Percentiles rank a stretch among this genome's conserved stretches.
Evolutionary conservation across 2,113 vertebrate species (phyloP).

Genomic region (Steatornis caripensis): DNA sequence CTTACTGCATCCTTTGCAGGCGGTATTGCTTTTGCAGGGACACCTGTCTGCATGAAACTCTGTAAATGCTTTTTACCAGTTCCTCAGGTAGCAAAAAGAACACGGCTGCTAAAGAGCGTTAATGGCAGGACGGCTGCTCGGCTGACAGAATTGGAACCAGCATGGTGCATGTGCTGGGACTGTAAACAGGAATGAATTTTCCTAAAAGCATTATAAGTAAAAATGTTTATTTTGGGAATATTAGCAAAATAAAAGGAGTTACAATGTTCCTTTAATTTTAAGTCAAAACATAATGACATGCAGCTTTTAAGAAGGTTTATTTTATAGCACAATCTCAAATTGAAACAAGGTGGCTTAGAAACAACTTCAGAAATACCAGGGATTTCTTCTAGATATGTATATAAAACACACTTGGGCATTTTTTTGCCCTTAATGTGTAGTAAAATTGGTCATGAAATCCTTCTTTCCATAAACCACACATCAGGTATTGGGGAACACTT

Average conservation of each 20-base stretch:
- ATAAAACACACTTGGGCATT: background rate
- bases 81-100: conserved; percentile 54
- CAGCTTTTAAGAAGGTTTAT: conserved; percentile 66
- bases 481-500: background rate
- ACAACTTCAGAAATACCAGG: conserved; percentile 46
- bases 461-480: conserved; percentile 44
- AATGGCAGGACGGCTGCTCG: conserved; percentile 72
- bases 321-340: conserved; percentile 61
- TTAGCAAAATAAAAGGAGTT: conserved; percentile 77
- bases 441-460: conserved; percentile 62
- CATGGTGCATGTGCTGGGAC: conserved; percentile 36
- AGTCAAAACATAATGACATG: conserved; percentile 66
- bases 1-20: conserved; percentile 56
- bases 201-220: conserved; percentile 75
- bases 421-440: conserved; percentile 16
- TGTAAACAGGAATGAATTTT: conserved; percentile 79
- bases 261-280: conserved; percentile 68
- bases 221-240: conserved; percentile 77
- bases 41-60: conserved; percentile 67
- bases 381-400: conserved; percentile 19
- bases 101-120: conserved; percentile 63
- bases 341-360: conserved; percentile 58
- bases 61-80: conserved; percentile 38
- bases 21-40: conserved; percentile 27
- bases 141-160: conserved; percentile 74